Evolutionary conservation across 2,113 vertebrate species (phyloP), one percentile per base, ranked within the genome.

Genomic region (Lepus timidus): DNA sequence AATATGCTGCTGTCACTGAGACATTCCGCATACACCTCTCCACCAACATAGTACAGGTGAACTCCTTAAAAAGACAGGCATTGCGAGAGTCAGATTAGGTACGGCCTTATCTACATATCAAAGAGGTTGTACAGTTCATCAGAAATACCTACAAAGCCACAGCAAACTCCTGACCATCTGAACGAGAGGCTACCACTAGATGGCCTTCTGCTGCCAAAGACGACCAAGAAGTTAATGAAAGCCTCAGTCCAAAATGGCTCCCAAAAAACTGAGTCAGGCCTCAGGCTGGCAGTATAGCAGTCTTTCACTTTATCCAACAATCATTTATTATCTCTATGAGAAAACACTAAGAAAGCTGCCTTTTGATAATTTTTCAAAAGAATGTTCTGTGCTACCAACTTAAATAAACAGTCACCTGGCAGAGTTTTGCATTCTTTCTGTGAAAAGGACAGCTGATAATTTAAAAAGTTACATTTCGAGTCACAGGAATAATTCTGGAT

Each of bases 1-100:
- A 99, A 99, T 97, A 99, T 99, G 98, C 99, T 99, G 99, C 99
- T 99, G 93, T 99, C 99, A 36, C 99, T 99, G 93, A 99, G 99
- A 97, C 99, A 99, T 97, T 99, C 99, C 0, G 99, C 99, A 83
- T 99, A 99, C 67, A 99, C 99, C 97, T 99, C 99, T 52, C 99
- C 99, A 51, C 99, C 99, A 91, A 99, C 99, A 22, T 99, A 99
- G 98, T 99, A 99, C 94, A 99, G 98, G 95, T 99, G 99, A 73
- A 99, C 99, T 79, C 99, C 99, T 99, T 97, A 64, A 89, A 96
- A 58, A 98, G 39, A 97, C 86, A 75, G 29, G 62, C 64, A 81
- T 55, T 5, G 51, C 4, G 5, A 71, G 14, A 92, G 51, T 75
- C 52, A 86, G 68, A 31, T 84, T 49, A 81, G 55, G 3, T 61